Evolutionary conservation across 2,113 vertebrate genomes (phyloP), one percentile per base, ranked within the genome.

Genomic region (Sisor rabdophorus): DNA sequence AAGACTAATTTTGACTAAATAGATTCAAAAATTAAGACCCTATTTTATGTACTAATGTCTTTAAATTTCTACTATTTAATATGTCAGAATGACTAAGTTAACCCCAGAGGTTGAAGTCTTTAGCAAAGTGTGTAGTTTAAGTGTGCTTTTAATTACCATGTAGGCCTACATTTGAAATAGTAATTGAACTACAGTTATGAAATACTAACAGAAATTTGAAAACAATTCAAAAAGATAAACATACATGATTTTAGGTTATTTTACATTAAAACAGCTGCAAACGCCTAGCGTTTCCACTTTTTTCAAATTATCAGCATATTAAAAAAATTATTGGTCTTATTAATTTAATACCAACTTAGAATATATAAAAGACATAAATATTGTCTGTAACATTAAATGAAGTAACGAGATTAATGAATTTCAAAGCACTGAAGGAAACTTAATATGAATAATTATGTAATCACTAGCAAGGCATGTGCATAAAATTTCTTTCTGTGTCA

Each of bases 1-100:
- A 24, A 44, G n/a, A 32, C 13, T 55, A 28, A 44, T 24, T 75
- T 65, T 75, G 30, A 65, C n/a, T n/a, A n/a, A n/a, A n/a, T n/a
- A n/a, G n/a, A n/a, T n/a, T n/a, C n/a, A n/a, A n/a, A n/a, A n/a
- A n/a, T n/a, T n/a, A n/a, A n/a, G n/a, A n/a, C n/a, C n/a, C n/a
- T n/a, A n/a, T n/a, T n/a, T n/a, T n/a, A n/a, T n/a, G n/a, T n/a
- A n/a, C n/a, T 65, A 26, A 65, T 44, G 30, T 19, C 40, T 75
- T 40, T 67, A 26, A 47, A 16, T 56, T n/a, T 30, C 16, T 52
- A 67, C 6, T 17, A 44, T 30, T 50, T 16, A 61, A 30, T 8
- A 47, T 59, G 12, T 17, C 30, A 71, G 30, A 56, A 15, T 24
- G 20, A 30, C 68, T 36, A 28, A 20, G 54, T 36, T 53, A 26